A percentile compares a stretch with the other conserved stretches of the same genome.
Evolutionary conservation across 1,140 invertebrate species (phyloP).

Genomic region (Sinonovacula constricta): DNA sequence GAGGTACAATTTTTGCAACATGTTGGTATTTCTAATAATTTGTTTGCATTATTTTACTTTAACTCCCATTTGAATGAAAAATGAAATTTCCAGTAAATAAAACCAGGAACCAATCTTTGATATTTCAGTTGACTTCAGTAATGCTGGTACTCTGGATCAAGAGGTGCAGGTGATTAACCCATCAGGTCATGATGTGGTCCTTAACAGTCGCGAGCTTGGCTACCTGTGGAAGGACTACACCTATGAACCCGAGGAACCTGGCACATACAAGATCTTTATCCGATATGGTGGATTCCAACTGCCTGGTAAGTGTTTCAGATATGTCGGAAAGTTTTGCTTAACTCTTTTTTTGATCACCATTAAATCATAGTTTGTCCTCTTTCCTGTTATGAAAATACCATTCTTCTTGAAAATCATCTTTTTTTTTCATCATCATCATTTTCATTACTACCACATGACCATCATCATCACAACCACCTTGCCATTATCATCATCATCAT

Average conservation of each 20-base stretch:
- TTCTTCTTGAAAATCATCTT: too few species aligned
- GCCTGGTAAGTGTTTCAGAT: slow-evolving; percentile 80
- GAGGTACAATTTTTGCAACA: too few species aligned
- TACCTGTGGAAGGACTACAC: slow-evolving; percentile 82
- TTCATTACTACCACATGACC: too few species aligned
- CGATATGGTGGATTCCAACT: slow-evolving; percentile 85
- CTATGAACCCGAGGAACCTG: slow-evolving; percentile 85
- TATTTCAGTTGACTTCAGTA: slow-evolving; percentile 88
- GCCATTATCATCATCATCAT: too few species aligned
- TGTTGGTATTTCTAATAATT: too few species aligned
- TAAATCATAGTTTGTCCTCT: too few species aligned
- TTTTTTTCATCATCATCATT: too few species aligned
- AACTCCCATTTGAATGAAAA: not conserved
- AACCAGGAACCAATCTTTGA: not conserved
- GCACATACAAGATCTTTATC: slow-evolving; percentile 86
- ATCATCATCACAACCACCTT: too few species aligned
- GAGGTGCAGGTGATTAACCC: slow-evolving; percentile 94
- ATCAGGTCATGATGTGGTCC: slow-evolving; percentile 89
- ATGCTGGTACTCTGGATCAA: slow-evolving; percentile 93
- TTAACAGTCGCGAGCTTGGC: slow-evolving; percentile 80
- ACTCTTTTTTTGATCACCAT: too few species aligned
- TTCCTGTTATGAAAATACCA: too few species aligned
- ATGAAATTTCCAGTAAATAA: not conserved
- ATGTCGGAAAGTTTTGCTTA: too few species aligned
- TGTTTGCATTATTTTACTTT: too few species aligned